These are phyloP conservation scores for Cephus spinipes DNA, from an alignment of 2,888 invertebrate genomes.

Conservation along the genomic window DNA sequence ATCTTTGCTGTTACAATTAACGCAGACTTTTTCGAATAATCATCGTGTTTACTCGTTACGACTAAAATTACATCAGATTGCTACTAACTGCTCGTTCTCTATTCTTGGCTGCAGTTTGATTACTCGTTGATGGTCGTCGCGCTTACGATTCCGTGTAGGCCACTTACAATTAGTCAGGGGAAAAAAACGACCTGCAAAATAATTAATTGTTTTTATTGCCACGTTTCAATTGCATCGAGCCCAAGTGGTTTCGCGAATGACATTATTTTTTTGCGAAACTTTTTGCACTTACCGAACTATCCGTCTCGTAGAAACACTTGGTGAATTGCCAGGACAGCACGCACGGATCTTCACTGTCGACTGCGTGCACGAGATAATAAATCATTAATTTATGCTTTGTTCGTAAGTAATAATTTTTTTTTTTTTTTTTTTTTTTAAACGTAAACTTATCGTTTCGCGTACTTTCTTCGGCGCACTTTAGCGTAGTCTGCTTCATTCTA, in stretches of 20 bases:
- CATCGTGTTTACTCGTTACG: not conserved
- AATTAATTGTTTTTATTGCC: no score
- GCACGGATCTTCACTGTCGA: constrained; percentile 36
- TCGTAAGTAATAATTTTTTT: not conserved
- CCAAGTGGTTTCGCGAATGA: no score
- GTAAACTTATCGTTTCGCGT: not conserved
- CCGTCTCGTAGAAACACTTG: constrained; percentile 41
- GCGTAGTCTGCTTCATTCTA: constrained; percentile 28
- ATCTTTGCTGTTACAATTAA: not conserved
- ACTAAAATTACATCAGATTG: not conserved
- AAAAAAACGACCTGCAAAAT: not conserved
- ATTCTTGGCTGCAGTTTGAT: not conserved
- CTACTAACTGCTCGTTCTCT: not conserved
- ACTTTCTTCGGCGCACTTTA: constrained; percentile 36
- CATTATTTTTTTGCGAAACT: not conserved
- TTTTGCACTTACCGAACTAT: constrained; percentile 28
- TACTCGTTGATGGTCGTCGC: not conserved
- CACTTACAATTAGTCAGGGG: not conserved
- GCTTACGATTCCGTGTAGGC: not conserved
- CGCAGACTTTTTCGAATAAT: not conserved
- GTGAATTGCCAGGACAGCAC: constrained; percentile 40
- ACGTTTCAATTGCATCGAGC: no score
- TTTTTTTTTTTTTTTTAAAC: no score
- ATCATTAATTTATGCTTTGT: not conserved
- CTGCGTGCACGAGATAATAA: constrained; percentile 18